These are phyloP conservation scores for Seison nebaliae DNA, from an alignment of 1,140 invertebrate species.

Conservation along the genomic window DNA sequence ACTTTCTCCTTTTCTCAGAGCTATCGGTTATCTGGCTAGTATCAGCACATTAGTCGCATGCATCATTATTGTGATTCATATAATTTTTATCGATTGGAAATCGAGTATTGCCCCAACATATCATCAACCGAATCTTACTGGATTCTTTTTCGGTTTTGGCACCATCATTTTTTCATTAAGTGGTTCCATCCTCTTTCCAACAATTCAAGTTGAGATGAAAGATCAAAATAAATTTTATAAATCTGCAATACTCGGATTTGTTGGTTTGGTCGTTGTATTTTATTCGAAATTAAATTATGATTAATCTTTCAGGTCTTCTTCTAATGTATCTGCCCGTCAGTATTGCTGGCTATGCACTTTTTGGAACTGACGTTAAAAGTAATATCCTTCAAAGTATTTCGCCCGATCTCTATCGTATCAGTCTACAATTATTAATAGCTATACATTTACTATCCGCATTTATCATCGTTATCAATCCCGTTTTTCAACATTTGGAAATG, in stretches of 20 bases:
- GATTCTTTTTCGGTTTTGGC: conserved; percentile 20
- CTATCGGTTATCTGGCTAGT: background rate
- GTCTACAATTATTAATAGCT: conserved; percentile 23
- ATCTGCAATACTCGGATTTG: conserved; percentile 23
- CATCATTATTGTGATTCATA: background rate
- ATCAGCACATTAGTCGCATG: background rate
- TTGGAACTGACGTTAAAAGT: conserved; percentile 16
- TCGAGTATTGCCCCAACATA: background rate
- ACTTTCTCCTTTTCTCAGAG: background rate
- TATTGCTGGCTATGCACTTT: conserved; percentile 17
- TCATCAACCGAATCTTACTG: too few species aligned
- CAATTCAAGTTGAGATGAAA: conserved; percentile 31
- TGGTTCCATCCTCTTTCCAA: conserved; percentile 28
- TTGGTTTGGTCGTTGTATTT: conserved; percentile 16
- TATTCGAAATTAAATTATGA: background rate
- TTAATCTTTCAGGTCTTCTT: conserved; percentile 15
- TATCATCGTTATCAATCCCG: conserved; percentile 28
- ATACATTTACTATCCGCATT: conserved; percentile 25
- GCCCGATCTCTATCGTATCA: conserved; percentile 16
- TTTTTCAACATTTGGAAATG: conserved; percentile 38
- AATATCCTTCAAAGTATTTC: conserved; percentile 19
- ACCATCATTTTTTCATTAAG: conserved; percentile 29
- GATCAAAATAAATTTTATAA: conserved; percentile 24
- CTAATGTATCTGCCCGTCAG: conserved; percentile 21
- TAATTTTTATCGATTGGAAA: background rate